Base-by-base conservation (phyloP, 2,113 vertebrate genomes). In the Myotis davidii region DNA sequence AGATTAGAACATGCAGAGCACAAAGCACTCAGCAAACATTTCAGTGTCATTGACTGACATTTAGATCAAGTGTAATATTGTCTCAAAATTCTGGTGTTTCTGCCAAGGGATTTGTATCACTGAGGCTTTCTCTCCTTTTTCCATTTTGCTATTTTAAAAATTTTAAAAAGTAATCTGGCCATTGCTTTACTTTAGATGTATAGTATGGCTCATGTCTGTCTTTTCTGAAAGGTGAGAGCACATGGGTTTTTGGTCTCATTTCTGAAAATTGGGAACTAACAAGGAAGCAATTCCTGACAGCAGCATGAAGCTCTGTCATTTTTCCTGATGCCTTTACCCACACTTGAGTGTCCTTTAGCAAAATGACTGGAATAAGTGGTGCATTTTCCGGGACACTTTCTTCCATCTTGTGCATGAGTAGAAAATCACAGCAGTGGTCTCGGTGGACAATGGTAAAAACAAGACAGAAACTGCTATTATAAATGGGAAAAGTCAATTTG, bases 401-500 rank as follows among this genome's bases (percentile, higher is more conserved):
- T 94, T 88, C 90, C 84, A n/a, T 97, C 97, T 96, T 96, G 96
- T 96, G 77, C 90, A 89, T 96, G 94, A 96, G 91, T 92, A 97
- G 95, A 98, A 98, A 98, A 97, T 98, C 95, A 90, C 97, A 98
- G 97, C 98, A 96, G 97, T 97, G 82, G 90, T 56, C 96, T 98
- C 96, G 32, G 94, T 97, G 98, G 97, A 97, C 96, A 97, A 97
- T 97, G 95, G 92, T 95, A 87, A 97, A 97, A 97, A 91, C 94
- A 96, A 98, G 97, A 97, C 96, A 97, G 93, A 97, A 98, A 70
- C 95, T 96, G 91, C 95, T 90, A 95, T 98, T 98, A 98, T 96
- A 97, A 98, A 97, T 93, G 88, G 50, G 97, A 97, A 98, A 98
- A 98, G 97, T 98, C 97, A 97, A 98, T 98, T 98, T 98, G 97